Evolutionary conservation across 1,140 invertebrate species (phyloP), one percentile per base, ranked within the genome.

Genomic region (Drosophila quadrilineata): DNA sequence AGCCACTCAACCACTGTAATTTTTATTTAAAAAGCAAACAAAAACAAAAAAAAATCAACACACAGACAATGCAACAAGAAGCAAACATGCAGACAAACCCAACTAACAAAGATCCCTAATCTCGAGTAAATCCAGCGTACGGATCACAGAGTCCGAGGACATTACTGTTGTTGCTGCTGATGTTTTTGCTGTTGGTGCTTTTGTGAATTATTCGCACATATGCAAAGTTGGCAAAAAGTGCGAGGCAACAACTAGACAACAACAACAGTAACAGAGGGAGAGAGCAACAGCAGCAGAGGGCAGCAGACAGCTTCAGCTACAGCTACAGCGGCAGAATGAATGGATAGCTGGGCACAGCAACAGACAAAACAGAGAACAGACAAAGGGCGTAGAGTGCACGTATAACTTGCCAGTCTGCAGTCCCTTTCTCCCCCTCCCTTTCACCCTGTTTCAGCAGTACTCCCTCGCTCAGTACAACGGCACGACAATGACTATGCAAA

Each of bases 181-280:
- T 14, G 33, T 14, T 14, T 14, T 64, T 66, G 52, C 33, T 45
- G 36, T 60, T 41, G 49, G 41, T 46, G 19, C 24, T 29, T 38
- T 76, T 62, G 58, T 80, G 82, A 84, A 84, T 80, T 80, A 77
- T 84, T 84, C 75, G 79, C 79, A 85, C 79, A 84, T 84, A 85
- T 84, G 79, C 79, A 84, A 84, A 84, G 74, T 85, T 71, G 62
- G 79, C 74, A 74, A 85, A 85, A 84, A 75, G 79, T 75, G 74
- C 46, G 53, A 68, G 59, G 33, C 68, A 62, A 46, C 48, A 1
- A 22, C 19, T 16, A 17, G 14, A 12, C 14, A 29, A 16, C n/a
- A 26, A 29, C 35, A 29, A 41, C 29, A 19, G 31, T 40, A 31
- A n/a, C 57, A 46, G 57, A 1, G 16, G 28, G 17, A 17, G 14